phyloP scores from a whole-genome alignment of 2,113 vertebrate genomes.

The Oreochromis niloticus region DNA sequence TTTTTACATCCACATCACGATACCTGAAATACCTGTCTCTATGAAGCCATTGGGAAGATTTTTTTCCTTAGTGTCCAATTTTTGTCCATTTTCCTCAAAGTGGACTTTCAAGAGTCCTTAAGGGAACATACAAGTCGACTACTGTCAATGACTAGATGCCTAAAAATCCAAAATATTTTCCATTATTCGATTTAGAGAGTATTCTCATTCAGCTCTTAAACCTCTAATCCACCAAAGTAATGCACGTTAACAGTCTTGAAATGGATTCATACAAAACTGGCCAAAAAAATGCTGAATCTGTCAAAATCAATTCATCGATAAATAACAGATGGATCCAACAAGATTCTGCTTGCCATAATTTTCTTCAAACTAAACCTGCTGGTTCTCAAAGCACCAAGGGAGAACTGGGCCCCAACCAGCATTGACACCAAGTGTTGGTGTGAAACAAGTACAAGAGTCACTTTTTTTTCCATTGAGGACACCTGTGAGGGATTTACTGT shows the following conservation, averaged over 20 bases:
- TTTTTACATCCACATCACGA: not conserved
- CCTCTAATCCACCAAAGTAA: not conserved
- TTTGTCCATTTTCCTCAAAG: not conserved
- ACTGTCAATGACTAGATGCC: not conserved
- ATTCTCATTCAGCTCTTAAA: not conserved
- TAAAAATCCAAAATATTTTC: not conserved
- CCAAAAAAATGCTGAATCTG: too few species aligned
- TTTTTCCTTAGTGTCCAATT: not conserved
- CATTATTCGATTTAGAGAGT: not conserved
- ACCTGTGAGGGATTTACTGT: not conserved
- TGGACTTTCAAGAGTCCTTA: not conserved
- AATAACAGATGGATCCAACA: not conserved
- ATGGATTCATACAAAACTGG: not conserved
- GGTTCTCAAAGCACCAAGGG: not conserved
- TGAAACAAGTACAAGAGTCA: not conserved
- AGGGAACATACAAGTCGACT: not conserved
- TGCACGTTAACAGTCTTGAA: not conserved
- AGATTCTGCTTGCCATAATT: not conserved
- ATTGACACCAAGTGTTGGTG: not conserved
- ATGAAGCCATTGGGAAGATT: not conserved
- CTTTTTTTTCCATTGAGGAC: not conserved
- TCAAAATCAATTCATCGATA: not conserved
- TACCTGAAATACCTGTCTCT: not conserved
- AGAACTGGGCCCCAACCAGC: not conserved
- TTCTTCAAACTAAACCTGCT: not conserved